Evolutionary conservation across 2,797 vertebrate species (phyloP).

Genomic region (Syngnathus rostellatus): DNA sequence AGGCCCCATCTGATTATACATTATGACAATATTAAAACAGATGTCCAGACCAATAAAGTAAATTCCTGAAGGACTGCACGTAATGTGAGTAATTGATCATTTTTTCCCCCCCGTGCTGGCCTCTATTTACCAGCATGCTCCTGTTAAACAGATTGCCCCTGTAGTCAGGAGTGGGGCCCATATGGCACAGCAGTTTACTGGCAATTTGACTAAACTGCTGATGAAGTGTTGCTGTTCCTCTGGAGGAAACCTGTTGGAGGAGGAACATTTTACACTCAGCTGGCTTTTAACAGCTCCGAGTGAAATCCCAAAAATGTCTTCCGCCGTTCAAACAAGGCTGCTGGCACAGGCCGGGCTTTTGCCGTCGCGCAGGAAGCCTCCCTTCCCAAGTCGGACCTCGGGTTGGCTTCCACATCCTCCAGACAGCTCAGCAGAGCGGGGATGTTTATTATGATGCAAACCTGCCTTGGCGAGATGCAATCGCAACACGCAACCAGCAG

Average conservation of each 20-base stretch:
- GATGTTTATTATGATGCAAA: slow-evolving; percentile 72
- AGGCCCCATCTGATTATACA: slow-evolving; percentile 98
- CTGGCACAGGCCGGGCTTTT: slow-evolving; percentile 45
- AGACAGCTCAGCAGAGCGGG: slow-evolving; percentile 53
- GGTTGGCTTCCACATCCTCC: slow-evolving; percentile 63
- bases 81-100: slow-evolving; percentile 99
- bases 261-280: slow-evolving; percentile 44
- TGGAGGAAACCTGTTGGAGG: slow-evolving; percentile 85
- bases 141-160: slow-evolving; percentile 92
- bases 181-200: slow-evolving; percentile 87
- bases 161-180: slow-evolving; percentile 87
- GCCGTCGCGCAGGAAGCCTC: slow-evolving; percentile 57
- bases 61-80: slow-evolving; percentile 94
- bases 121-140: slow-evolving; percentile 88
- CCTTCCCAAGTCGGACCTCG: slow-evolving; percentile 54
- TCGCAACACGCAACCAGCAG: slow-evolving; percentile 49
- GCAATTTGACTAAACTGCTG: slow-evolving; percentile 73
- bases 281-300: slow-evolving; percentile 44
- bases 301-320: slow-evolving; percentile 58
- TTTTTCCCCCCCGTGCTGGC: slow-evolving; percentile 67
- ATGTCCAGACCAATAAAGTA: slow-evolving; percentile 99
- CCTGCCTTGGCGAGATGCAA: slow-evolving; percentile 50
- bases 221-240: slow-evolving; percentile 74
- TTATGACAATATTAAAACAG: slow-evolving; percentile 99
- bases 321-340: slow-evolving; percentile 55